Percentiles rank a stretch among this genome's conserved stretches.
Conservation (phyloP, 2,797 vertebrate species). For the Syngnathus acus region DNA sequence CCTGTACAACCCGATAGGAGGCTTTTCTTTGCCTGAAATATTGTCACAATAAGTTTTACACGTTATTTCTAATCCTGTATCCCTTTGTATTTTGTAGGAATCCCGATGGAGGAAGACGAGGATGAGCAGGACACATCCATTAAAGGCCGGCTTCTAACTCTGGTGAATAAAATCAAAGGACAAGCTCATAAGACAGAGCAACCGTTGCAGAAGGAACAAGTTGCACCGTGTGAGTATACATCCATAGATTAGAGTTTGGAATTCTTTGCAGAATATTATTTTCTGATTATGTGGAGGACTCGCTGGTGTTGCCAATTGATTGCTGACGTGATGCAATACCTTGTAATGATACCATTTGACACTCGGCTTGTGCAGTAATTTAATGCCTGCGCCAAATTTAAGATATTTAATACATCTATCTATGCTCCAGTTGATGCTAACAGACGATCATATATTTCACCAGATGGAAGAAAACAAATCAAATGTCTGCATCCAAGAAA, state of each 20-base stretch:
- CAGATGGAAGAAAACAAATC: not conserved
- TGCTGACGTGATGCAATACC: constrained; percentile 1
- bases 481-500: not conserved
- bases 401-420: not conserved
- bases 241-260: not conserved
- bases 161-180: constrained; percentile 89
- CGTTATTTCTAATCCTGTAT: not conserved
- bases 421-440: not conserved
- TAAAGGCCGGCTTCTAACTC: constrained; percentile 79
- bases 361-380: not conserved
- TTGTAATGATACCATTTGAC: not conserved
- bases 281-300: not conserved
- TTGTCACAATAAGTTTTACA: not conserved
- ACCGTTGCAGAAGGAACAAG: constrained; percentile 74
- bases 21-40: not conserved
- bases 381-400: not conserved
- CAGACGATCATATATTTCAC: not conserved
- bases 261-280: not conserved
- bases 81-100: constrained; percentile 68
- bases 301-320: not conserved
- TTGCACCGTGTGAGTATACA: constrained; percentile 79
- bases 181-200: constrained; percentile 76
- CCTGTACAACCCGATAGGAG: constrained; percentile 13
- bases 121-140: constrained; percentile 81
- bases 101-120: constrained; percentile 88